Evolutionary conservation across 35 echinoderm and acorn worm genomes (phyloP), one percentile per base, ranked within the genome.

Genomic region (Chiridota heheva): DNA sequence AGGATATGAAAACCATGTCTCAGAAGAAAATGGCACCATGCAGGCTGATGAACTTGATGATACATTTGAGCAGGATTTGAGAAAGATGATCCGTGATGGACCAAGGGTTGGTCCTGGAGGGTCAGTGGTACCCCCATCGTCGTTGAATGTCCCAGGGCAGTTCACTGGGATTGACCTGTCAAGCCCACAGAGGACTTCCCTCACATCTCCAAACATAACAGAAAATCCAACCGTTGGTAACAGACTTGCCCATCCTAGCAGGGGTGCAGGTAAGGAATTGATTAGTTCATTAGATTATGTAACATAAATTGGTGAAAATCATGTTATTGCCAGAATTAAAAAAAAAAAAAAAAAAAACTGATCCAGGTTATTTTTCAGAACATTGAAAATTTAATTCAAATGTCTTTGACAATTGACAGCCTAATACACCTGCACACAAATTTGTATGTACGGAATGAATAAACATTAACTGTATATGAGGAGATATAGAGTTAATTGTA

Each of bases 11-110:
- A 78, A 78, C 20, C 75, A 49, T n/a, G 75, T 78, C 27, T 49
- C 53, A n/a, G 75, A 78, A 55, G 90, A 93, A 72, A 93, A 93
- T 37, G 90, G 90, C 40, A 56, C 84, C 31, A 73, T 81, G n/a
- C 78, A 88, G 71, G 73, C 67, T n/a, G 92, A 81, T 44, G 92
- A 96, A 36, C 39, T 90, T 33, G 87, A 96, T 67, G 92, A 96
- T 67, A 96, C 92, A 51, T 96, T 96, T 86, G 92, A 96, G 87
- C 87, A 96, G 49, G 92, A 96, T 40, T 60, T 96, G 33, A 76
- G 76, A 25, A 85, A 90, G 58, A 96, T 96, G 92, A 76, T 96
- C 28, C 45, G 87, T 5, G 92, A 96, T 47, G 92, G 92, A 25
- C 81, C 92, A 16, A 44, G 65, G 38, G 56, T 61, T 35, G 75